Evolutionary conservation across 2,113 vertebrate species (phyloP), one percentile per base, ranked within the genome.

Genomic region (Gracilinanus agilis): DNA sequence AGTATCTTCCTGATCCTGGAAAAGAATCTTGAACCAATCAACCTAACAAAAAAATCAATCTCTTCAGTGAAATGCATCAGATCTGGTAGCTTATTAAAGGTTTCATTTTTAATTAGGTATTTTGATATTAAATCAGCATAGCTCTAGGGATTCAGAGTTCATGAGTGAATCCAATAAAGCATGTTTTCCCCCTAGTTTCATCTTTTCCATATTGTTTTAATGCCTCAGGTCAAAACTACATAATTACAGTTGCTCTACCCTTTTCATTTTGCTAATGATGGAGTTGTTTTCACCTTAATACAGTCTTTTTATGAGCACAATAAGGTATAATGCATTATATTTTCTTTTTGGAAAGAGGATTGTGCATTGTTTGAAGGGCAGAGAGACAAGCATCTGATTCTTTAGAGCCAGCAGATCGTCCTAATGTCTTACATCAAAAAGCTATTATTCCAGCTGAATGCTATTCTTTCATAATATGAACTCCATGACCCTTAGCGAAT

Each of bases 401-500:
- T 67, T 29, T 53, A 24, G 0, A 53, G 89, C 16, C 90, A 0
- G 92, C 96, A 95, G 19, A 2, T 24, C 27, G 10, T 96, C 97
- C 93, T 25, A 88, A 94, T 94, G 91, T 88, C 16, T 91, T 90
- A n/a, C 10, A 90, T 19, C 29, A 90, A 49, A 95, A 94, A 96
- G 44, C 44, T 95, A 61, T 75, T 19, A 2, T 61, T 27, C 58
- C 12, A 27, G 13, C 34, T 92, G 56, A 19, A 67, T 23, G 56
- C 23, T 93, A 21, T 55, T 9, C 56, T 19, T 97, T 97, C 90
- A 92, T n/a, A 44, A 11, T 94, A 83, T 25, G 29, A 91, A 88
- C 90, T 16, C 96, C 27, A 23, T 95, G 89, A 88, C 55, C 95
- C 95, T 44, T 95, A 94, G 89, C 93, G 67, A 89, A 9, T 92